Percentiles rank a stretch among this genome's conserved stretches.
phyloP scores from a whole-genome alignment of 2,888 invertebrate species.

The Rhogogaster chlorosoma region DNA sequence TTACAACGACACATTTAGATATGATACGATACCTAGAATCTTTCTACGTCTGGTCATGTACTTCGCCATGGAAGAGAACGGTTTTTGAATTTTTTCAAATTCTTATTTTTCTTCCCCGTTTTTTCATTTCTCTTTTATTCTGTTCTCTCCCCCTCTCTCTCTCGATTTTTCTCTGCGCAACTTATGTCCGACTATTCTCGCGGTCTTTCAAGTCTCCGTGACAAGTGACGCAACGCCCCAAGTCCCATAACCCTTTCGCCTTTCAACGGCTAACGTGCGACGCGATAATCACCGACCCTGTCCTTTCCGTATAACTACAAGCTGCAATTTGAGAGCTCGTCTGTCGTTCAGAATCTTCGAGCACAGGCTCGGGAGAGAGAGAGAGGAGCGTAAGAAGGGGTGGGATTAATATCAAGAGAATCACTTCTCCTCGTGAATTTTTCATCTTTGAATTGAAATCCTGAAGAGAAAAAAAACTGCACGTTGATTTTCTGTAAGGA shows the following conservation, averaged over 20 bases:
- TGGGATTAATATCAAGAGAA: not conserved
- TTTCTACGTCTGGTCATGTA: not conserved
- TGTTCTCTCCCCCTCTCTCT: not conserved
- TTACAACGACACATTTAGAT: constrained; percentile 63
- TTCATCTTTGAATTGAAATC: not conserved
- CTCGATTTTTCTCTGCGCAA: constrained; percentile 17
- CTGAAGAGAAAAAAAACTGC: not conserved
- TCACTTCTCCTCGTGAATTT: not conserved
- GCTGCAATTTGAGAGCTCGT: constrained; percentile 16
- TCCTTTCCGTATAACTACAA: constrained; percentile 10
- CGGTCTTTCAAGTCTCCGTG: constrained; percentile 28
- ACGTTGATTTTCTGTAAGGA: not conserved
- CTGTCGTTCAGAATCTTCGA: not conserved
- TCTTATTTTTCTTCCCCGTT: not conserved
- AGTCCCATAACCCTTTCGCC: not conserved
- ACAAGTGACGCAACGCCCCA: constrained; percentile 44
- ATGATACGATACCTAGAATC: constrained; percentile 34
- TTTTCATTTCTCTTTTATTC: not conserved
- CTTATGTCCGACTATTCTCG: constrained; percentile 3
- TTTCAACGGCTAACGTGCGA: constrained; percentile 5
- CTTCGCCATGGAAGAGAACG: not conserved
- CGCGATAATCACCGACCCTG: constrained; percentile 32
- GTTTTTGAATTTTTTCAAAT: not conserved
- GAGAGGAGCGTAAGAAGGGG: not conserved
- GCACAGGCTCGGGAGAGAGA: not conserved